Evolutionary conservation across 2,888 invertebrate genomes (phyloP), one percentile per base, ranked within the genome.

Genomic region (Oligia fasciuncula): DNA sequence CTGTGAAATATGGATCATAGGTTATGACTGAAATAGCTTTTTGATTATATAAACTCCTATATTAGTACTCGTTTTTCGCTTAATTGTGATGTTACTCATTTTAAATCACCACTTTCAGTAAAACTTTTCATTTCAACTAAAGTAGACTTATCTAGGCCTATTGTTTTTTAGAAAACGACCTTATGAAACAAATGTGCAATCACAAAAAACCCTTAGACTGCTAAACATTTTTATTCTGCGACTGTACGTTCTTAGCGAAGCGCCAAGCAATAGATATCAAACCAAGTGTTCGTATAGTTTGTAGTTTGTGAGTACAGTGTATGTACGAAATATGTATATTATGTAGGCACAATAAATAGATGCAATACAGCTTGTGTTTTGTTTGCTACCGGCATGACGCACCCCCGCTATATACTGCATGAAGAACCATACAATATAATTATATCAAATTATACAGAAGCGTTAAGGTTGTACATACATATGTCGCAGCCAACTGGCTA

Each of bases 371-470:
- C 91, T 90, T 94, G 93, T 94, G 91, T 95, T 88, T 95, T 95
- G 93, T 94, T 93, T 94, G 93, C 91, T 91, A 90, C 89, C 89
- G 81, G 94, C 95, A 94, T 94, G 94, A 71, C 76, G 91, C 93
- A 92, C 91, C 87, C 85, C 74, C 79, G 81, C 76, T 86, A 84
- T 86, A 79, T 87, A 85, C 79, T 83, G 92, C 92, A 92, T 91
- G 79, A 72, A 46, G 14, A 65, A 65, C 46, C 49, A 72, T 66
- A 49, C 14, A 40, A 49, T 73, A 51, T 51, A 19, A 49, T 29
- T 49, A 49, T 29, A 19, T 35, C 1, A 62, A 62, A 74, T n/a
- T 29, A 49, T 14, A n/a, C 0, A 29, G 4, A 46, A 60, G 8
- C 13, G n/a, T n/a, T 60, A n/a, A 60, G 60, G 13, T 29, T 29